Conservation (phyloP, 2,797 vertebrate genomes). For the Cheirogaleus major region DNA sequence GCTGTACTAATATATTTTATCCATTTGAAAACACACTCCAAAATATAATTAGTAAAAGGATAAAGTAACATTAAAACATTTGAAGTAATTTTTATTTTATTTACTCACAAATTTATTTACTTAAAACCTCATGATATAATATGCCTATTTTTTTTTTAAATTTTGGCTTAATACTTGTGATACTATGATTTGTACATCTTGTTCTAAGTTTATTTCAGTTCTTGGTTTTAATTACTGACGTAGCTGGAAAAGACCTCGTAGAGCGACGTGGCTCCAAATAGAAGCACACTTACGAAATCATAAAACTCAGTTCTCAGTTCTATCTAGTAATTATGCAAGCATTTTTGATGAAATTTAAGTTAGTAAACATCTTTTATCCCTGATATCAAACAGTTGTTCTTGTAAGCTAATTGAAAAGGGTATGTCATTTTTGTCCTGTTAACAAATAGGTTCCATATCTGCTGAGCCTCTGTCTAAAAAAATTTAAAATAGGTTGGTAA, state of each 20-base stretch:
- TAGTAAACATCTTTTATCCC: conserved; percentile 2
- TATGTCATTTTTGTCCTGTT: background rate
- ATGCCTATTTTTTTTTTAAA: background rate
- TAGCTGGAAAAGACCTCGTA: background rate
- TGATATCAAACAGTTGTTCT: background rate
- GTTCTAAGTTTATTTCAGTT: background rate
- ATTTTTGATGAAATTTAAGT: background rate
- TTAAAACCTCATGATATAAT: background rate
- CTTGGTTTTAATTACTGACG: background rate
- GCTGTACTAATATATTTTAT: background rate
- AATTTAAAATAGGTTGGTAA: background rate
- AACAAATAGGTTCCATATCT: background rate
- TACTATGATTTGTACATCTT: background rate
- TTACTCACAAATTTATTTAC: background rate
- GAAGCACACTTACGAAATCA: background rate
- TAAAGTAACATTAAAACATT: conserved; percentile 20
- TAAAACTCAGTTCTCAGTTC: background rate
- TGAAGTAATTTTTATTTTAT: conserved; percentile 25
- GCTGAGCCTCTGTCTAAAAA: conserved; percentile 8
- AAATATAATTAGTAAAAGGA: conserved; percentile 9
- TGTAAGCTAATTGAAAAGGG: background rate
- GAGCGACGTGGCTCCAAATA: background rate
- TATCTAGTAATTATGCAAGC: background rate
- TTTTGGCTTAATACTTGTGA: background rate
- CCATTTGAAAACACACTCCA: background rate